Conservation (phyloP, 2,888 invertebrate genomes). For the Tanytarsus gracilentus region DNA sequence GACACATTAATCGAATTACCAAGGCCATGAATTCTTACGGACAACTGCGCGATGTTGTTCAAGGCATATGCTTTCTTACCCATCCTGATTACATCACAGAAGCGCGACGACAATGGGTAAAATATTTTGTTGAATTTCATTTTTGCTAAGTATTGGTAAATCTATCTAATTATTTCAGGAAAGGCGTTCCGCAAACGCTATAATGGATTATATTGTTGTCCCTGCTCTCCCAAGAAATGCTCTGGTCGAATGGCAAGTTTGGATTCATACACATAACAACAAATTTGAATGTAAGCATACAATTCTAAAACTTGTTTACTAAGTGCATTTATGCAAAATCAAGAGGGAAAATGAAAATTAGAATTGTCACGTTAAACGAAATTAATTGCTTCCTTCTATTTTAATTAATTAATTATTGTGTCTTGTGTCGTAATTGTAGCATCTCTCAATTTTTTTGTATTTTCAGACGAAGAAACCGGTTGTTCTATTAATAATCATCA, state of each 20-base stretch:
- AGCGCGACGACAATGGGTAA: constrained; percentile 68
- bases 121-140: constrained; percentile 33
- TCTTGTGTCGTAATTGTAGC: too few relatives aligned
- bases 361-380: too few relatives aligned
- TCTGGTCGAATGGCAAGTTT: constrained; percentile 86
- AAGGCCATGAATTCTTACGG: constrained; percentile 70
- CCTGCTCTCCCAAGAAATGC: constrained; percentile 70
- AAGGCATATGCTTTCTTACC: constrained; percentile 82
- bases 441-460: constrained; percentile 29
- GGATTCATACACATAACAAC: constrained; percentile 81
- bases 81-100: constrained; percentile 59
- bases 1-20: constrained; percentile 75
- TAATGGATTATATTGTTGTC: constrained; percentile 80
- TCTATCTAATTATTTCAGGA: constrained; percentile 33
- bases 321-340: too few relatives aligned
- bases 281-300: constrained; percentile 68
- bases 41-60: constrained; percentile 72
- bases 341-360: too few relatives aligned
- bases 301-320: too few relatives aligned
- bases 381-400: too few relatives aligned
- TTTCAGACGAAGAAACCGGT: constrained; percentile 81
- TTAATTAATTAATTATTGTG: too few relatives aligned
- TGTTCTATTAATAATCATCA: constrained; percentile 65
- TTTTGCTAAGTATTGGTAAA: neutral
- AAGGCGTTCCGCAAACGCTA: constrained; percentile 73